A percentile compares a stretch with the other conserved stretches of the same genome.
Conservation (phyloP, 2,888 invertebrate species). For the Bruchidius siliquastri region DNA sequence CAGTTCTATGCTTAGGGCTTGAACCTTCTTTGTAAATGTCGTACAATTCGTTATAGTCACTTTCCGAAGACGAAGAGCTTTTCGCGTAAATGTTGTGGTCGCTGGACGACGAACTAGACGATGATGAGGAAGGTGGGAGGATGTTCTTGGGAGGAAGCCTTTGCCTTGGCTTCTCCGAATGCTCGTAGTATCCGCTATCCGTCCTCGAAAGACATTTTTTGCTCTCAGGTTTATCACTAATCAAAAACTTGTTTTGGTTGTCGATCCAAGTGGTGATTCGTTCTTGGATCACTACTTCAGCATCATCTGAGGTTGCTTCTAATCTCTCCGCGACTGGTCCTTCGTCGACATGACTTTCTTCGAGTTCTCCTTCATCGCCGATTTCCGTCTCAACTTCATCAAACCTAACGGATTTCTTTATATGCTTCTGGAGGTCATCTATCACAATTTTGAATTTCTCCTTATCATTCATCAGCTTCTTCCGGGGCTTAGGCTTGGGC, state of each 20-base stretch:
- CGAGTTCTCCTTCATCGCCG: conserved; percentile 6
- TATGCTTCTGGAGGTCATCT: conserved; percentile 37
- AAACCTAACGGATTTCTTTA: conserved; percentile 44
- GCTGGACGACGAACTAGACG: conserved; percentile 14
- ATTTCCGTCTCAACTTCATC: conserved; percentile 38
- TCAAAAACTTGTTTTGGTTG: conserved; percentile 41
- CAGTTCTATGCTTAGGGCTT: conserved; percentile 14
- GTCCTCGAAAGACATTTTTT: conserved; percentile 30
- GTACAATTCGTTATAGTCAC: conserved; percentile 26
- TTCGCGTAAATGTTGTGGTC: conserved; percentile 15
- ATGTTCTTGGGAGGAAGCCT: conserved; percentile 42
- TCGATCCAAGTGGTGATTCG: conserved; percentile 43
- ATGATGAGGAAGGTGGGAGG: conserved; percentile 31
- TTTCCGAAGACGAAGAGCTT: conserved; percentile 11
- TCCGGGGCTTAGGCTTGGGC: conserved; percentile 38
- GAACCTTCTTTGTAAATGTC: conserved; percentile 38
- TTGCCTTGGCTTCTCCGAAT: conserved; percentile 41
- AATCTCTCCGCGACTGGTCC: background rate
- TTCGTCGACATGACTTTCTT: background rate
- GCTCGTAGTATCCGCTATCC: conserved; percentile 43
- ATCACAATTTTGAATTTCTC: conserved; percentile 32
- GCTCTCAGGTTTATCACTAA: conserved; percentile 9
- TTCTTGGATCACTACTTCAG: conserved; percentile 22
- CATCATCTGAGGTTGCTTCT: conserved; percentile 12
- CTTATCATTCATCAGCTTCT: conserved; percentile 28